Percentiles rank a stretch among this genome's conserved stretches.
These are phyloP conservation scores for Cetonia aurata DNA, from an alignment of 2,888 invertebrate genomes.

Conservation along the genomic window DNA sequence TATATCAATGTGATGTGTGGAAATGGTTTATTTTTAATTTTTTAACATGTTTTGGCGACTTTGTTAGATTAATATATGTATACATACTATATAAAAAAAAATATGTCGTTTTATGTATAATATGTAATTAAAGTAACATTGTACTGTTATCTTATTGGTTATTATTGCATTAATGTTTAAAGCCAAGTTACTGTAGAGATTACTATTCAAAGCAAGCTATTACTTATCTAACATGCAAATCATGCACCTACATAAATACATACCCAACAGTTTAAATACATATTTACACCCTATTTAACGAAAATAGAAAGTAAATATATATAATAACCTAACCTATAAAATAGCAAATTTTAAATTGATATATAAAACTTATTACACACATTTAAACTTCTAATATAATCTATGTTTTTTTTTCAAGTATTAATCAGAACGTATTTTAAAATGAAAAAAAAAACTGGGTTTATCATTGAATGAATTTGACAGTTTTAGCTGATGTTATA, in stretches of 20 bases:
- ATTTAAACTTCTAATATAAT: too few relatives aligned
- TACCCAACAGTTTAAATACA: not conserved
- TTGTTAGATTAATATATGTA: not conserved
- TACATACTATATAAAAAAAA: not conserved
- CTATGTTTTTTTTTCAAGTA: too few relatives aligned
- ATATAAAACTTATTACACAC: too few relatives aligned
- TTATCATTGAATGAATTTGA: too few relatives aligned
- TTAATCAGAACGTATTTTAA: too few relatives aligned
- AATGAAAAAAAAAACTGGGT: too few relatives aligned
- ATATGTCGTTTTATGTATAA: slow-evolving; percentile 14
- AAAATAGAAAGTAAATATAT: too few relatives aligned
- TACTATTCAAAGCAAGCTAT: slow-evolving; percentile 1
- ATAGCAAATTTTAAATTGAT: too few relatives aligned
- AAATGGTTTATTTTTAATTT: too few relatives aligned
- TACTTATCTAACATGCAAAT: slow-evolving; percentile 4
- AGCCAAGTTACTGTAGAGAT: not conserved
- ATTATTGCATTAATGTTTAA: slow-evolving; percentile 40
- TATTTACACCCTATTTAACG: slow-evolving; percentile 1
- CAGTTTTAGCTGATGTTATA: too few relatives aligned
- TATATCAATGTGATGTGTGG: not conserved
- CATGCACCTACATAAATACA: not conserved
- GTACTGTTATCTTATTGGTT: slow-evolving; percentile 35
- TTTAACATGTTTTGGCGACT: too few relatives aligned
- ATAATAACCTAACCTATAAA: too few relatives aligned
- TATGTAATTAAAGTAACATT: slow-evolving; percentile 5